Evolutionary conservation across 2,888 invertebrate species (phyloP).

Genomic region (Hymenopus coronatus): DNA sequence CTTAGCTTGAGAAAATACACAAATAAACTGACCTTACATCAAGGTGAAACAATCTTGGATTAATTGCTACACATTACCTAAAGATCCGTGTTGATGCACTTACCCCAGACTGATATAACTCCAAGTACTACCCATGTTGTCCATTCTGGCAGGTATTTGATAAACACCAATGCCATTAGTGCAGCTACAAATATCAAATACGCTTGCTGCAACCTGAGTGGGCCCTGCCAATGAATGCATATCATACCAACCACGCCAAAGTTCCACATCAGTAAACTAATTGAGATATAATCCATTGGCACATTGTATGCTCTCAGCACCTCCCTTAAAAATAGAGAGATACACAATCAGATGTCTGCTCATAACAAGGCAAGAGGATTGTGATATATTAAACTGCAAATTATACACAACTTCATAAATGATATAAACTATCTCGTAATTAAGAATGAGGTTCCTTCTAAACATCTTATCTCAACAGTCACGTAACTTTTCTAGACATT

Average conservation of each 20-base stretch:
- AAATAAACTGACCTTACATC: no score
- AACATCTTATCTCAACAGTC: no score
- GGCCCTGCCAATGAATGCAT: slow-evolving; percentile 98
- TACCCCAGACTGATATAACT: slow-evolving; percentile 97
- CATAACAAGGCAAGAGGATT: no score
- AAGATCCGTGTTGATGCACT: slow-evolving; percentile 26
- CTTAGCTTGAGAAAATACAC: no score
- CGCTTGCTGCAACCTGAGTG: slow-evolving; percentile 87
- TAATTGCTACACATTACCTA: no score
- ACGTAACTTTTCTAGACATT: no score
- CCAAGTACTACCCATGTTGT: slow-evolving; percentile 97
- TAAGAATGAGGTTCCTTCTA: not conserved
- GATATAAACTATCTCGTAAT: no score
- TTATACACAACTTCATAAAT: no score
- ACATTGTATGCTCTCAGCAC: slow-evolving; percentile 90
- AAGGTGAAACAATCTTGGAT: no score
- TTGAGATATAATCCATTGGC: slow-evolving; percentile 91
- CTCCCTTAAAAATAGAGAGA: slow-evolving; percentile 60
- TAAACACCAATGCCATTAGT: slow-evolving; percentile 96
- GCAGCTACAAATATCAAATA: slow-evolving; percentile 97
- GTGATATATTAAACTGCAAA: no score
- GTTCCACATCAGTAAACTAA: slow-evolving; percentile 91
- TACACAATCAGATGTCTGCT: not conserved
- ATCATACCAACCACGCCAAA: slow-evolving; percentile 97
- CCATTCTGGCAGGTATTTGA: slow-evolving; percentile 99